Conservation (phyloP, 2,113 vertebrate species). For the Onychostoma macrolepis region DNA sequence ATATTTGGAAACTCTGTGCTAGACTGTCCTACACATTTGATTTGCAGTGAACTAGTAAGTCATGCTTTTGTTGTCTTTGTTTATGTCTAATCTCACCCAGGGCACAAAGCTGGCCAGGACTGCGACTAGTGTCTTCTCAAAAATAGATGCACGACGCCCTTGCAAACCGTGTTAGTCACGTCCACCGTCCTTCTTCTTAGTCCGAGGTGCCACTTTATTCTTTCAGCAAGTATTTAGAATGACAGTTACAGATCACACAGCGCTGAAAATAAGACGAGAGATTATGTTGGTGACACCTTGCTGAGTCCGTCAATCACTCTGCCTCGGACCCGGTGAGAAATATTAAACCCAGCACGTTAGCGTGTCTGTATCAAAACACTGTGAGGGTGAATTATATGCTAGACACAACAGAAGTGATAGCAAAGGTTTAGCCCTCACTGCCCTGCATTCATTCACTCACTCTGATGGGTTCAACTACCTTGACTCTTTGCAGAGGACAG, state of each 20-base stretch:
- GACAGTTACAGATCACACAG: slow-evolving; percentile 24
- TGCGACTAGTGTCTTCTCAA: neutral
- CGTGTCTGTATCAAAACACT: neutral
- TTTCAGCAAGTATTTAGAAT: slow-evolving; percentile 41
- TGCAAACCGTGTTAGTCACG: neutral
- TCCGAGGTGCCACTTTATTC: neutral
- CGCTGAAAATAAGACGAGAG: slow-evolving; percentile 33
- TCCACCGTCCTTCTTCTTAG: neutral
- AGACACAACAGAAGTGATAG: slow-evolving; percentile 33
- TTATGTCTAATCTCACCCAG: neutral
- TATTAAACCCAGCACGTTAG: slow-evolving; percentile 37
- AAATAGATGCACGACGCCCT: neutral
- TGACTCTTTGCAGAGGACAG: slow-evolving; percentile 18
- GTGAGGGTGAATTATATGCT: slow-evolving; percentile 32
- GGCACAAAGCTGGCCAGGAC: neutral
- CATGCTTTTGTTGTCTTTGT: neutral
- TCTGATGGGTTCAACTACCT: slow-evolving; percentile 5
- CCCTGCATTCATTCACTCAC: slow-evolving; percentile 36
- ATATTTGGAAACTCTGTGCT: neutral
- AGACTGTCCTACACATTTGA: neutral
- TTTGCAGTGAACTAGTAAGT: neutral
- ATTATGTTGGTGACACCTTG: slow-evolving; percentile 36
- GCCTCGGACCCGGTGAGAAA: slow-evolving; percentile 13
- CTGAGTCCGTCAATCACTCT: slow-evolving; percentile 37
- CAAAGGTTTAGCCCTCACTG: neutral